Base-by-base conservation (phyloP, 2,113 vertebrate genomes). In the Hippoglossus stenolepis region DNA sequence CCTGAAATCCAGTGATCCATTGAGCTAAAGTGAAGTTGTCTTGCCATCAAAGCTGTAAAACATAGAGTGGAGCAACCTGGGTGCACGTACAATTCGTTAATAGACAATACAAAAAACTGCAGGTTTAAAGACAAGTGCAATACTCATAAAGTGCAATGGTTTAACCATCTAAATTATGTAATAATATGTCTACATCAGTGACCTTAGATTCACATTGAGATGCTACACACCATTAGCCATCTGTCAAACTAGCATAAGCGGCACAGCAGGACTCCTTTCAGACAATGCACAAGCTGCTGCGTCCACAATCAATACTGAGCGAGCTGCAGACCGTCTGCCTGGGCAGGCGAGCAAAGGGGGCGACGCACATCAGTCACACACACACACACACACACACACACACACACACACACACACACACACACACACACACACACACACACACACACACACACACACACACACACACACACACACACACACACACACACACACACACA, bases 141-240 rank as follows among this genome's bases (percentile, higher is more conserved):
- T 17, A 47, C 12, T 47, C 43, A 15, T 18, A n/a, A n/a, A 12
- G 20, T 53, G 7, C 51, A 18, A 8, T 64, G 20, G 35, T 23
- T 45, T 24, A 47, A 62, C 13, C 58, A 70, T 75, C 59, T 87
- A 80, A 89, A 87, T 86, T 10, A 87, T 85, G 66, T 70, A 73
- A 75, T 31, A 72, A 51, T 35, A 81, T 12, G 73, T 85, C 70
- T 66, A 31, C 31, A 31, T 31, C 6, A 2, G 62, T 86, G 77
- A 88, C 80, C 89, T 90, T 84, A 79, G 83, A 68, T 79, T 87
- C 74, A 81, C 75, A 79, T 49, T 65, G 73, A 82, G 18, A 11
- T 65, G 82, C 74, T 72, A 51, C 67, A 88, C 82, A 47, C 86
- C 73, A 84, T 80, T 85, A 84, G 58, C 91, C 92, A 92, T 92